Evolutionary conservation across 92 coral and sea anemone genomes (phyloP), one percentile per base, ranked within the genome.

Genomic region (Heliopora coerulea): DNA sequence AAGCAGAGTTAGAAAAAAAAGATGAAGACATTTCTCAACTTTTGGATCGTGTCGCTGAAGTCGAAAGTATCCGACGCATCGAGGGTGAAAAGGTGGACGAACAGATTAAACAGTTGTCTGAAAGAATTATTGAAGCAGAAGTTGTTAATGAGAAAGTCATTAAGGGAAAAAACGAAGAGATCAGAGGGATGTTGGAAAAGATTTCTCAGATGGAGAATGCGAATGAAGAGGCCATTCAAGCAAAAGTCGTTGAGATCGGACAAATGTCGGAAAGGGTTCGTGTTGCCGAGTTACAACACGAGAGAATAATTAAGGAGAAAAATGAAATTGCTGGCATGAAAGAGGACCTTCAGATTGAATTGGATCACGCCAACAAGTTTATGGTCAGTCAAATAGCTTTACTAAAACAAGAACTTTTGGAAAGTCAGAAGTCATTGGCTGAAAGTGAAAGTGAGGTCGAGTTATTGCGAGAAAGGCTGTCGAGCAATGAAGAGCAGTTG

Each of bases 261-360:
- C 67, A 72, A 21, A 50, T 84, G 56, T 79, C 73, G 14, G 80
- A 81, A 3, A 59, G 78, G 18, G 68, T 88, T 12, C 78, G 62
- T 26, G 75, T 68, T 28, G 54, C 73, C 20, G 87, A 86, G 40
- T 62, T 73, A 37, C 52, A 65, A 18, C 59, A 79, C n/a, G 41
- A 70, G 13, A 65, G 79, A 54, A 56, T 63, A 3, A n/a, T 79
- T 9, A 63, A 85, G 69, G 78, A 82, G 49, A 79, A 80, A n/a
- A 87, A 88, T 28, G 89, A 88, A 50, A 68, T 88, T 17, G 24
- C 18, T 20, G 40, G 54, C 7, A 80, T 88, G 20, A 85, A 63
- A 52, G 85, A 85, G 3, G 66, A 74, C 27, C 44, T 85, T 20
- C 61, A 82, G 59, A 65, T 79, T 33, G 85, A 88, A 48, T 63